Percentiles rank a stretch among this genome's conserved stretches.
Conservation (phyloP, 2,888 invertebrate genomes). For the Drosophila macrospina region DNA sequence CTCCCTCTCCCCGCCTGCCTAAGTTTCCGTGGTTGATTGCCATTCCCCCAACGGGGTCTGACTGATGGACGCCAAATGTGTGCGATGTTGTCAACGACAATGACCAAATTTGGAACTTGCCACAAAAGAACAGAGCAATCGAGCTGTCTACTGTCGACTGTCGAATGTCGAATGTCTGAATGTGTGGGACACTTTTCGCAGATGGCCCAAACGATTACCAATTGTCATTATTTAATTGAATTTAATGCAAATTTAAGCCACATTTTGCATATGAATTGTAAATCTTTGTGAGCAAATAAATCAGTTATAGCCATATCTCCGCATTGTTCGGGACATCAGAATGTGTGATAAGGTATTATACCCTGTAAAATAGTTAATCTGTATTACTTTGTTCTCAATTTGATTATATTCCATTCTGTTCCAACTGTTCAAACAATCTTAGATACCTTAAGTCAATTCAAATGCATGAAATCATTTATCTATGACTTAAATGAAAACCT, state of each 20-base stretch:
- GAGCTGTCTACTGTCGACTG: slow-evolving; percentile 15
- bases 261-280: slow-evolving; percentile 10
- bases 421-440: too few relatives aligned
- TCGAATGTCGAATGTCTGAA: slow-evolving; percentile 3
- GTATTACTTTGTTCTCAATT: too few relatives aligned
- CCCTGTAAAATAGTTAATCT: too few relatives aligned
- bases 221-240: slow-evolving; percentile 28
- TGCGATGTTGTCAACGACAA: slow-evolving; percentile 56
- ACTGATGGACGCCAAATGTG: slow-evolving; percentile 56
- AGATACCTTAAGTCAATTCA: too few relatives aligned
- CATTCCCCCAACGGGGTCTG: slow-evolving; percentile 11
- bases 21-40: slow-evolving; percentile 45
- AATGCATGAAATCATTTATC: too few relatives aligned
- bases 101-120: slow-evolving; percentile 59
- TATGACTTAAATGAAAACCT: too few relatives aligned
- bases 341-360: too few relatives aligned
- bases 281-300: not conserved
- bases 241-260: slow-evolving; percentile 45
- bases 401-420: too few relatives aligned
- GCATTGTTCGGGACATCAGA: too few relatives aligned
- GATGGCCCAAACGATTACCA: slow-evolving; percentile 52
- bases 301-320: too few relatives aligned
- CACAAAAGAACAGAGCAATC: slow-evolving; percentile 18
- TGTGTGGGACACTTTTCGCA: slow-evolving; percentile 45
- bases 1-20: slow-evolving; percentile 7